phyloP scores from a whole-genome alignment of 2,113 vertebrate species.

The Xenopus laevis region DNA sequence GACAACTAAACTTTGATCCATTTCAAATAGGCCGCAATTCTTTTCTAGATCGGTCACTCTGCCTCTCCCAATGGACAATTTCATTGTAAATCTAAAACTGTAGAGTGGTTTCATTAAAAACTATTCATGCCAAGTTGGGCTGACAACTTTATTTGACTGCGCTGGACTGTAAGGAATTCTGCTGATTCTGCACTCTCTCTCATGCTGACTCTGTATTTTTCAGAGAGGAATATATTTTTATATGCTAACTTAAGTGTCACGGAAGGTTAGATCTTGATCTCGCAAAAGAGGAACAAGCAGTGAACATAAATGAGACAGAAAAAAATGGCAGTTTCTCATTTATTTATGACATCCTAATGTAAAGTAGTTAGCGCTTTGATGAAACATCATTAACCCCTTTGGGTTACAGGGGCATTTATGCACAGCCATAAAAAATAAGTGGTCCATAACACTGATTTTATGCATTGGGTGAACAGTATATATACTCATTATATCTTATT shows the following conservation, averaged over 20 bases:
- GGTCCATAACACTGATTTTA: neutral
- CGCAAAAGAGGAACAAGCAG: neutral
- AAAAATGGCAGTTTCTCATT: neutral
- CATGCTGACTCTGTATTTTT: slow-evolving; percentile 9
- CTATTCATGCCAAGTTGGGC: neutral
- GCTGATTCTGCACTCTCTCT: neutral
- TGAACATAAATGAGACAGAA: slow-evolving; percentile 12
- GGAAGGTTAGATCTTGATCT: slow-evolving; percentile 14
- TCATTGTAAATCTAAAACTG: no score
- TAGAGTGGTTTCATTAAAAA: neutral
- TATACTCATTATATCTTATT: neutral
- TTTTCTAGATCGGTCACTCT: no score
- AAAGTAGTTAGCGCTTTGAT: neutral
- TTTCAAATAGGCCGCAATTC: no score
- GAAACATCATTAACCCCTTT: neutral
- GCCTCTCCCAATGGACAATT: no score
- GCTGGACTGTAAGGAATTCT: neutral
- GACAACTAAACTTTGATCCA: no score
- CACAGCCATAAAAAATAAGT: neutral
- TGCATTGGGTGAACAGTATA: neutral
- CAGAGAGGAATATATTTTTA: slow-evolving; percentile 6
- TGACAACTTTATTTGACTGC: neutral
- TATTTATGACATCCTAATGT: neutral
- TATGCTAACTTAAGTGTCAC: neutral
- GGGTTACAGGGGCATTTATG: neutral